phyloP scores from a whole-genome alignment of 2,113 vertebrate genomes.

The Rostratula benghalensis region DNA sequence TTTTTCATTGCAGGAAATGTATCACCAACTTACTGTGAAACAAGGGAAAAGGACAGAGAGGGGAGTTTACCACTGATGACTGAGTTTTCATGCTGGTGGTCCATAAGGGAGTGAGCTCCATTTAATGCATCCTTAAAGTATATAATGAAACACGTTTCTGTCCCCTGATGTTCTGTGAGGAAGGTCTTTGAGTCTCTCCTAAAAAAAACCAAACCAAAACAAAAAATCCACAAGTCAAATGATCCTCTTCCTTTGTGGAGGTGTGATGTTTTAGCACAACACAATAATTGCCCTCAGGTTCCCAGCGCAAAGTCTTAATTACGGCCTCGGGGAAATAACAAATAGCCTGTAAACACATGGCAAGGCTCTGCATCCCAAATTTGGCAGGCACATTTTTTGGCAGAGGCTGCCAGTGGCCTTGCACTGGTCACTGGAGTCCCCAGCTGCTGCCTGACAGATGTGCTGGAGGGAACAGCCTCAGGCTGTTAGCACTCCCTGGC shows the following conservation, averaged over 20 bases:
- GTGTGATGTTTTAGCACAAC: background rate
- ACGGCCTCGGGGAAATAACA: background rate
- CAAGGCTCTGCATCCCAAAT: background rate
- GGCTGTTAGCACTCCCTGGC: background rate
- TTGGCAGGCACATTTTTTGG: background rate
- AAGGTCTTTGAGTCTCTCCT: background rate
- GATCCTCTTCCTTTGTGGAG: background rate
- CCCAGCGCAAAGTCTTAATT: background rate
- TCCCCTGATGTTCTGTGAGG: background rate
- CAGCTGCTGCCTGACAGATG: constrained; percentile 24
- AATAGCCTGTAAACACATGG: background rate
- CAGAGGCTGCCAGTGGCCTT: background rate
- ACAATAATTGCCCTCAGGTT: background rate
- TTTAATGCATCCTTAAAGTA: background rate
- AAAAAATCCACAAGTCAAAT: background rate
- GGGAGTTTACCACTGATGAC: background rate
- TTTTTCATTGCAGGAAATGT: background rate
- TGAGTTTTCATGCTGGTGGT: background rate
- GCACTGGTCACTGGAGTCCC: background rate
- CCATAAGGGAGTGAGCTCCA: background rate
- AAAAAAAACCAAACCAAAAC: background rate
- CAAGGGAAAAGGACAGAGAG: background rate
- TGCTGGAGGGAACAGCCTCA: background rate
- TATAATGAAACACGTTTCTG: background rate
- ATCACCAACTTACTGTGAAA: background rate